Evolutionary conservation across 37 sponge, comb jelly and placozoan genomes (phyloP).

Genomic region (Lycopodina hypogea): DNA sequence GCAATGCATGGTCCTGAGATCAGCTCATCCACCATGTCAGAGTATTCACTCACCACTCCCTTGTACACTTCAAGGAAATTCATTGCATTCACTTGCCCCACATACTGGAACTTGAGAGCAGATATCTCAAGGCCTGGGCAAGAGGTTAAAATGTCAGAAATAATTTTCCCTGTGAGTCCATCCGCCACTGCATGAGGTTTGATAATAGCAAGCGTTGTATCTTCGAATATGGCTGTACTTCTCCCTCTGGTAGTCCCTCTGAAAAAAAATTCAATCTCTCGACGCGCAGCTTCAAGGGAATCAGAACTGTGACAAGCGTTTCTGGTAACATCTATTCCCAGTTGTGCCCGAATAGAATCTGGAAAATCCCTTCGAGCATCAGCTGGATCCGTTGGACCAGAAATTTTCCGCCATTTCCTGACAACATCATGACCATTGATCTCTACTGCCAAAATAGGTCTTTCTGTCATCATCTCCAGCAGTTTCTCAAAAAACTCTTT

Average conservation of each 20-base stretch:
- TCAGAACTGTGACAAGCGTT: slow-evolving; percentile 94
- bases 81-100: slow-evolving; percentile 88
- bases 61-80: slow-evolving; percentile 95
- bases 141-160: slow-evolving; percentile 52
- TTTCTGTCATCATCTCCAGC: slow-evolving; percentile 69
- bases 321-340: slow-evolving; percentile 68
- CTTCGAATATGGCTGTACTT: slow-evolving; percentile 27
- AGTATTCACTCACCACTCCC: slow-evolving; percentile 95
- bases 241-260: slow-evolving; percentile 34
- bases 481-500: slow-evolving; percentile 62
- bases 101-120: slow-evolving; percentile 63
- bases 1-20: slow-evolving; percentile 97
- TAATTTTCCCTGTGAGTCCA: slow-evolving; percentile 79
- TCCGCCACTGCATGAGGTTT: slow-evolving; percentile 93
- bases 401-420: slow-evolving; percentile 52
- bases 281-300: slow-evolving; percentile 56
- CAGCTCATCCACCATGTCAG: slow-evolving; percentile 85
- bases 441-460: slow-evolving; percentile 82
- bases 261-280: slow-evolving; percentile 89
- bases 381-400: slow-evolving; percentile 80
- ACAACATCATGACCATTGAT: slow-evolving; percentile 76
- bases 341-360: slow-evolving; percentile 70
- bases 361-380: slow-evolving; percentile 74
- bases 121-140: slow-evolving; percentile 68
- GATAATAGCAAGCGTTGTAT: slow-evolving; percentile 70